Conservation (phyloP, 2,113 vertebrate genomes). For the Megalops atlanticus region DNA sequence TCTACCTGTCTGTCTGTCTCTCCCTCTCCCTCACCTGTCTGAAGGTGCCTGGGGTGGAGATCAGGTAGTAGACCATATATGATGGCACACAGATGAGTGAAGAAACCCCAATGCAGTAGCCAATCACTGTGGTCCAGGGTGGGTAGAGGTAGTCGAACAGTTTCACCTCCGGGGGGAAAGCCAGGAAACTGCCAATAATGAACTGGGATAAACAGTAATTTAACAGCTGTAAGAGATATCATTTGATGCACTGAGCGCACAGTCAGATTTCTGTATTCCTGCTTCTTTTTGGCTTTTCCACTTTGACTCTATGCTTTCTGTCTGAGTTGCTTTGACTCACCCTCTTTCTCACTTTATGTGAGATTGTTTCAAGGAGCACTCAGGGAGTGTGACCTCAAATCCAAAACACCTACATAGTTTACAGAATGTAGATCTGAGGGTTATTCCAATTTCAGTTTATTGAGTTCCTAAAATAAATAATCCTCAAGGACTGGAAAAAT, state of each 20-base stretch:
- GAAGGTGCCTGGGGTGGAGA: conserved; percentile 84
- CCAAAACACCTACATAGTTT: too few species aligned
- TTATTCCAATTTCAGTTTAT: too few species aligned
- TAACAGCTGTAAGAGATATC: neutral
- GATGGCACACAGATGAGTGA: conserved; percentile 91
- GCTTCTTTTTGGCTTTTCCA: too few species aligned
- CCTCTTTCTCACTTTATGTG: too few species aligned
- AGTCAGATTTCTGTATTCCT: neutral
- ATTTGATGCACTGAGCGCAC: neutral
- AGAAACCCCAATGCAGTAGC: conserved; percentile 92
- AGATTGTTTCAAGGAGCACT: too few species aligned
- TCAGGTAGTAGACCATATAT: conserved; percentile 86
- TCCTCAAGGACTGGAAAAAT: too few species aligned
- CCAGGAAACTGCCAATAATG: conserved; percentile 92
- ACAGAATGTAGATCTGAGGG: too few species aligned
- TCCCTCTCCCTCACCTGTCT: conserved; percentile 80
- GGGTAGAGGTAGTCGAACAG: conserved; percentile 90
- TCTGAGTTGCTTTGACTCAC: too few species aligned
- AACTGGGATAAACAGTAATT: conserved; percentile 72
- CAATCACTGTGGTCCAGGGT: conserved; percentile 85
- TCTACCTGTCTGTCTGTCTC: neutral
- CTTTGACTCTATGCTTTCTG: too few species aligned
- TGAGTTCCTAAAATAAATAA: too few species aligned
- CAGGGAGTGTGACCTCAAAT: too few species aligned
- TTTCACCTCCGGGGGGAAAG: conserved; percentile 81